Percentiles rank a stretch among this genome's conserved stretches.
Evolutionary conservation across 2,888 invertebrate species (phyloP).

Genomic region (Andrena fulva): DNA sequence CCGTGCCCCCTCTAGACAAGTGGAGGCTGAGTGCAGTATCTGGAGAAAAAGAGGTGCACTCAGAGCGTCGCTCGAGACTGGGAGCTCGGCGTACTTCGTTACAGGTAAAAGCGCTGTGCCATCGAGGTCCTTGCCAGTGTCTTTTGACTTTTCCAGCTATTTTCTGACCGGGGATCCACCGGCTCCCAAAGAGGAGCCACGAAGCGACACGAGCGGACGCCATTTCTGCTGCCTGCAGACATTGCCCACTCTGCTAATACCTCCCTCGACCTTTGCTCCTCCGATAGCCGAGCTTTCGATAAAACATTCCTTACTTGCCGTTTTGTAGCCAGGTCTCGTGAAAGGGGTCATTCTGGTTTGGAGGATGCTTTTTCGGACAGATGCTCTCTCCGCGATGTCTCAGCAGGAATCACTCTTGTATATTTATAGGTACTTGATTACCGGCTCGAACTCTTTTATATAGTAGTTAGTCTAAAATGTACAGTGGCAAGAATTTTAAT

Average conservation of each 20-base stretch:
- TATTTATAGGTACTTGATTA: no score
- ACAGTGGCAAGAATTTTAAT: no score
- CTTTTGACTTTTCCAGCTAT: slow-evolving; percentile 24
- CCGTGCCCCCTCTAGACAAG: background rate
- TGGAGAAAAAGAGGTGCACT: slow-evolving; percentile 24
- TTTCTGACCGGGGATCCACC: slow-evolving; percentile 4
- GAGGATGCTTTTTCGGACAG: no score
- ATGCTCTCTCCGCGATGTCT: no score
- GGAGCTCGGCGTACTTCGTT: slow-evolving; percentile 31
- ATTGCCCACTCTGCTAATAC: slow-evolving; percentile 27
- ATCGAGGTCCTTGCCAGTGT: slow-evolving; percentile 2
- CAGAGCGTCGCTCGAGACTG: background rate
- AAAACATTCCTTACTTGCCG: background rate
- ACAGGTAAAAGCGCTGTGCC: slow-evolving; percentile 21
- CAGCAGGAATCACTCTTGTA: no score
- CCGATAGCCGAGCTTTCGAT: background rate
- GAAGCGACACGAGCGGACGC: slow-evolving; percentile 1
- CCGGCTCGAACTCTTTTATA: no score
- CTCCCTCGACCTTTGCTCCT: slow-evolving; percentile 3
- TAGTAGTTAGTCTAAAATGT: no score
- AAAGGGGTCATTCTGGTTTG: no score
- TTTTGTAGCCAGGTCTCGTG: no score
- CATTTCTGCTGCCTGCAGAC: slow-evolving; percentile 5
- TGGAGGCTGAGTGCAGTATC: background rate
- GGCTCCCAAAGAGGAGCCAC: background rate